A percentile compares a stretch with the other conserved stretches of the same genome.
Conservation (phyloP, 2,888 invertebrate genomes). For the Hyposoter didymator region DNA sequence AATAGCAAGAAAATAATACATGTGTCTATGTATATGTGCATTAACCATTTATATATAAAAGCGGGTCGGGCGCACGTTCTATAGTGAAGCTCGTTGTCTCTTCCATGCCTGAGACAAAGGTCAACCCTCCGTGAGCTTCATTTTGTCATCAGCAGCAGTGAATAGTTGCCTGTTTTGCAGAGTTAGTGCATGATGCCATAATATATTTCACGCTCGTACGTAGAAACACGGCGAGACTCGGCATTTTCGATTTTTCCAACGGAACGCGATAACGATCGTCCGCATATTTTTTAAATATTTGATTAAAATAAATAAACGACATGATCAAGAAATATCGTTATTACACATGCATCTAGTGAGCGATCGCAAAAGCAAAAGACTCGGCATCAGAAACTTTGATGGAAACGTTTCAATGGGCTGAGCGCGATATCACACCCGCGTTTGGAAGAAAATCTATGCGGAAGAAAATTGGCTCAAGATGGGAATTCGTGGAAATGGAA, state of each 20-base stretch:
- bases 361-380: background rate
- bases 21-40: conserved; percentile 16
- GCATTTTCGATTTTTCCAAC: background rate
- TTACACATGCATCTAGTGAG: background rate
- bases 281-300: background rate
- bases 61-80: conserved; percentile 40
- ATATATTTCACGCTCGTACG: background rate
- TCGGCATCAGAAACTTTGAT: background rate
- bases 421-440: background rate
- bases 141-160: conserved; percentile 16
- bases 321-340: background rate
- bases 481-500: background rate
- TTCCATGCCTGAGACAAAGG: conserved; percentile 51
- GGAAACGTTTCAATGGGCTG: too few species aligned
- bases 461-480: background rate
- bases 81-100: conserved; percentile 45
- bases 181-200: background rate
- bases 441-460: background rate
- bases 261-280: background rate
- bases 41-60: conserved; percentile 37
- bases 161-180: background rate
- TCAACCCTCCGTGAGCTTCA: conserved; percentile 47
- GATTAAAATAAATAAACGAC: background rate
- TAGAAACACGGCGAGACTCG: background rate
- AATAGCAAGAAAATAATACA: conserved; percentile 35